Percentiles rank a stretch among this genome's conserved stretches.
These are phyloP conservation scores for Dissostichus mawsoni DNA, from an alignment of 2,113 vertebrate genomes.

Conservation along the genomic window DNA sequence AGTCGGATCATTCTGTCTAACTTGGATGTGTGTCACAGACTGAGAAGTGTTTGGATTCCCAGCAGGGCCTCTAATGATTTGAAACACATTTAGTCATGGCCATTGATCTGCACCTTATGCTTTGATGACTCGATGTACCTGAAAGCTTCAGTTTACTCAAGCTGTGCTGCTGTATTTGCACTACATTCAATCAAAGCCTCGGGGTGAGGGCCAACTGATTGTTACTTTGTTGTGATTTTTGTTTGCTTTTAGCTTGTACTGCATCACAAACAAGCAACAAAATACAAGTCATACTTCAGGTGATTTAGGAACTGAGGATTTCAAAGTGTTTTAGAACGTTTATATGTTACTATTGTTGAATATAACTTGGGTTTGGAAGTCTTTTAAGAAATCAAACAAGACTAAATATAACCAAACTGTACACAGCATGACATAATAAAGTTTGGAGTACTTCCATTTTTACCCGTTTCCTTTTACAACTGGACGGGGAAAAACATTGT, in stretches of 20 bases:
- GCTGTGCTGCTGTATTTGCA: conserved; percentile 27
- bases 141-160: conserved; percentile 32
- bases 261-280: neutral
- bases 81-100: conserved; percentile 36
- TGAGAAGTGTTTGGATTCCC: conserved; percentile 1
- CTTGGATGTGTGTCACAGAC: neutral
- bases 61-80: conserved; percentile 3
- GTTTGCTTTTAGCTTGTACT: neutral
- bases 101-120: conserved; percentile 51
- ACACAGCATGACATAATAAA: neutral
- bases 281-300: neutral
- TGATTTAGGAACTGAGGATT: neutral
- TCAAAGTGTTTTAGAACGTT: neutral
- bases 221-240: neutral
- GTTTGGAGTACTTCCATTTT: neutral
- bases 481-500: too few relatives aligned
- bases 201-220: neutral
- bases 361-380: neutral
- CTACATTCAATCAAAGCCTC: conserved; percentile 11
- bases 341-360: neutral
- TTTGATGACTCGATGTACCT: conserved; percentile 52
- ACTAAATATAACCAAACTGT: neutral
- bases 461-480: neutral
- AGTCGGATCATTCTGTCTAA: neutral
- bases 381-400: neutral